These are phyloP conservation scores for Babylonia areolata DNA, from an alignment of 1,140 invertebrate species.

Conservation along the genomic window DNA sequence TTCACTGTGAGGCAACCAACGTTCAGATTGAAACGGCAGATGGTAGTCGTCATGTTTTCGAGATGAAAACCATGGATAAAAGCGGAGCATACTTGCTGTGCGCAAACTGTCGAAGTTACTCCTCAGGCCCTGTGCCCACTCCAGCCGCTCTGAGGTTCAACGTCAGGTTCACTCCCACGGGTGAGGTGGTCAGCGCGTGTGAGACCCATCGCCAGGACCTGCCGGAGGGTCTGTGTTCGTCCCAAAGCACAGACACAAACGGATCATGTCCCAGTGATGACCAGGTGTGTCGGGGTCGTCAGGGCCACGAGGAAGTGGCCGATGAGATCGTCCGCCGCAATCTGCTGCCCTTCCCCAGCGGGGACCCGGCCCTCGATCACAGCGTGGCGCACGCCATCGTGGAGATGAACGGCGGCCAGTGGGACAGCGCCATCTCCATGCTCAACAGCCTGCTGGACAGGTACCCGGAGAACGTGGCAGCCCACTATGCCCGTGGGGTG, in stretches of 20 bases:
- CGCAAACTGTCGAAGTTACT: constrained; percentile 48
- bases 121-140: constrained; percentile 22
- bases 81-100: constrained; percentile 58
- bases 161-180: constrained; percentile 56
- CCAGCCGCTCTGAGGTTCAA: constrained; percentile 54
- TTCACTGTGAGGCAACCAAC: constrained; percentile 61
- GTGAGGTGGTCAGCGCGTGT: constrained; percentile 61
- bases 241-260: constrained; percentile 13
- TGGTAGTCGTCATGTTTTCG: constrained; percentile 64
- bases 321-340: constrained; percentile 54
- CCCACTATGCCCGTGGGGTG: constrained; percentile 56
- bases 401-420: constrained; percentile 23
- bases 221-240: constrained; percentile 57
- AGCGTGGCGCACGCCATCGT: constrained; percentile 39
- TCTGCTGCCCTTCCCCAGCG: constrained; percentile 60
- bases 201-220: constrained; percentile 49
- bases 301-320: constrained; percentile 50
- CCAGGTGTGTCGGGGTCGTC: neutral
- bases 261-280: constrained; percentile 46
- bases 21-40: constrained; percentile 69
- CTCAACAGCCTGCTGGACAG: constrained; percentile 36
- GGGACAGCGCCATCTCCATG: constrained; percentile 20
- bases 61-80: constrained; percentile 61
- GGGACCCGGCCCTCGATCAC: constrained; percentile 52
- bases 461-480: constrained; percentile 46